Evolutionary conservation across 2,888 invertebrate species (phyloP).

Genomic region (Parelbella ahira): DNA sequence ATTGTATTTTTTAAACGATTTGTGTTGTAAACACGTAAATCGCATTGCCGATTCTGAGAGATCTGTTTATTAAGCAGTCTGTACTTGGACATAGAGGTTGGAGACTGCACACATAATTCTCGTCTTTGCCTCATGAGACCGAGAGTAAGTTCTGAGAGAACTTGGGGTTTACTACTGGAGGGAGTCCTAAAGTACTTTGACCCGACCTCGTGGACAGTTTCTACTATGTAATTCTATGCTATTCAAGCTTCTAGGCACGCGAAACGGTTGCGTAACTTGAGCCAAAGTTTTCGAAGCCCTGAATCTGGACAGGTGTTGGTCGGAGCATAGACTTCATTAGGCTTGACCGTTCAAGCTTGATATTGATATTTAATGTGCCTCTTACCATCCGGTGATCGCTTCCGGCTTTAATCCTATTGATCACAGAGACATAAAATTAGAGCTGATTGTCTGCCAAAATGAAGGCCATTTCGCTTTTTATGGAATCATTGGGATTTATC

Average conservation of each 20-base stretch:
- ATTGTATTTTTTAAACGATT: conserved; percentile 20
- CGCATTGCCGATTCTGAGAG: background rate
- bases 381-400: conserved; percentile 26
- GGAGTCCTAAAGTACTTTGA: background rate
- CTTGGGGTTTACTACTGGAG: background rate
- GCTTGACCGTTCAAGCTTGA: too few species aligned
- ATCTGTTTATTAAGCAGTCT: background rate
- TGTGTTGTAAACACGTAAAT: conserved; percentile 4
- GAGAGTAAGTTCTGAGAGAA: background rate
- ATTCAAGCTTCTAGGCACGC: too few species aligned
- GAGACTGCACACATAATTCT: background rate
- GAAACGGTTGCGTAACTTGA: too few species aligned
- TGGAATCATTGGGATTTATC: conserved; percentile 9
- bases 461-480: conserved; percentile 12
- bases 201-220: background rate
- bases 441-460: conserved; percentile 5
- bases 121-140: background rate
- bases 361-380: conserved; percentile 27
- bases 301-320: too few species aligned
- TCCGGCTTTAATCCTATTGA: conserved; percentile 23
- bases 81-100: too few species aligned
- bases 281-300: too few species aligned
- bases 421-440: conserved; percentile 22
- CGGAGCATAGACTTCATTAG: too few species aligned
- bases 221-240: background rate